Percentiles rank a stretch among this genome's conserved stretches.
These are phyloP conservation scores for Enoplosus armatus DNA, from an alignment of 2,797 vertebrate genomes.

Conservation along the genomic window DNA sequence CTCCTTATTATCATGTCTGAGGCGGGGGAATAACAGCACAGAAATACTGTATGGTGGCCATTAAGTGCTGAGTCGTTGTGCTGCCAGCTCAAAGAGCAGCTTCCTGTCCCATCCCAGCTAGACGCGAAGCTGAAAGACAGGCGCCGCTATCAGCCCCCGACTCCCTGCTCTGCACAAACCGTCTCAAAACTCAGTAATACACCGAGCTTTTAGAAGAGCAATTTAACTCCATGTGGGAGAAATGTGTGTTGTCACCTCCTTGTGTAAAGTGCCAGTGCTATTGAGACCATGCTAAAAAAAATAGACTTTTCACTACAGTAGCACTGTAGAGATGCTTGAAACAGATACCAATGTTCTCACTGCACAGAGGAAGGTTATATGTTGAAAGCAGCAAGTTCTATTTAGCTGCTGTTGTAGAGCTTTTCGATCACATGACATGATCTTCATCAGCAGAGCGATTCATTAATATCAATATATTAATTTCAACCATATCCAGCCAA, in stretches of 20 bases:
- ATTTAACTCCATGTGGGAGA: not conserved
- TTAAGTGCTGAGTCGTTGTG: constrained; percentile 2
- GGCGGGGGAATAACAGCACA: constrained; percentile 6
- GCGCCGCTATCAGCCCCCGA: not conserved
- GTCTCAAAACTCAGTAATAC: not conserved
- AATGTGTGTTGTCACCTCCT: not conserved
- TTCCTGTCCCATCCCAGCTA: not conserved
- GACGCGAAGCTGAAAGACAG: not conserved
- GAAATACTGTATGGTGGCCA: not conserved
- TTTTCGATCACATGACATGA: too few species aligned
- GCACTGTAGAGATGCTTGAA: too few species aligned
- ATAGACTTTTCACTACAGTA: not conserved
- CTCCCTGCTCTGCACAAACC: not conserved
- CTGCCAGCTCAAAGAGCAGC: not conserved
- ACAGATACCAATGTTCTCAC: too few species aligned
- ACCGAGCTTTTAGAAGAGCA: not conserved
- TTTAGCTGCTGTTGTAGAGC: too few species aligned
- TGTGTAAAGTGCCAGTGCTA: not conserved
- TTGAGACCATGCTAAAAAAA: not conserved
- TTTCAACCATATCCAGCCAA: too few species aligned
- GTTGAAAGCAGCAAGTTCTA: too few species aligned
- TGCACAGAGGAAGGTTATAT: not conserved
- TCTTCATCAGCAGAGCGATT: too few species aligned
- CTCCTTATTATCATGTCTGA: constrained; percentile 49
- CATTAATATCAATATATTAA: too few species aligned